These are phyloP conservation scores for Marasmarcha lunaedactyla DNA, from an alignment of 2,888 invertebrate species.

Conservation along the genomic window DNA sequence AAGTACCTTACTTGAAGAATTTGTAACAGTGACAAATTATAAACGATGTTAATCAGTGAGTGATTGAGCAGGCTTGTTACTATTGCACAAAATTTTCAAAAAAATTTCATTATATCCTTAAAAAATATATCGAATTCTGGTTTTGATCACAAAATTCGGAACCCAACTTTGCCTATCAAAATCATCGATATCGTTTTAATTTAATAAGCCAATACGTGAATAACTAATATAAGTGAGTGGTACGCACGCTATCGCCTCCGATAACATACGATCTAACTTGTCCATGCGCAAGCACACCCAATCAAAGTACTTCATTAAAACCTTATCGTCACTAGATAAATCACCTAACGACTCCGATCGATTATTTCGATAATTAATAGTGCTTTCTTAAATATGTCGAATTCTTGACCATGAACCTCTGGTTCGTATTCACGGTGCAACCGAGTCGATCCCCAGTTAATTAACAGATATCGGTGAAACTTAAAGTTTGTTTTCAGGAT, in stretches of 20 bases:
- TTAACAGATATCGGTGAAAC: neutral
- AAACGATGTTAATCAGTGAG: too few relatives aligned
- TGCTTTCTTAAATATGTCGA: slow-evolving; percentile 55
- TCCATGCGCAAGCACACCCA: slow-evolving; percentile 48
- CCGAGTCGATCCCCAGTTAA: neutral
- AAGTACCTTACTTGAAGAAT: too few relatives aligned
- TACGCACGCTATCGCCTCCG: slow-evolving; percentile 47
- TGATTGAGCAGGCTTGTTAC: too few relatives aligned
- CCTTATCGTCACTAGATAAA: slow-evolving; percentile 69
- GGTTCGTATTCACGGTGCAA: slow-evolving; percentile 18
- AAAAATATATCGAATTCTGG: too few relatives aligned
- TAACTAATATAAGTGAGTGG: slow-evolving; percentile 59
- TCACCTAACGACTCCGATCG: slow-evolving; percentile 66
- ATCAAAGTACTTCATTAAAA: slow-evolving; percentile 71
- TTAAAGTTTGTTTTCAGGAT: neutral
- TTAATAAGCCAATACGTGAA: slow-evolving; percentile 65
- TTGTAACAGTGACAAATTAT: too few relatives aligned
- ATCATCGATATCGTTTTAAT: too few relatives aligned
- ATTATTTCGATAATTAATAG: slow-evolving; percentile 69
- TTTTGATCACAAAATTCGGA: too few relatives aligned
- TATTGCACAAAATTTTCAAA: too few relatives aligned
- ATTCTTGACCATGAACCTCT: slow-evolving; percentile 44
- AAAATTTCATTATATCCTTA: too few relatives aligned
- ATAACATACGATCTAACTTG: slow-evolving; percentile 53
- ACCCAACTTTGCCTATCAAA: too few relatives aligned